Evolutionary conservation across 2,113 vertebrate species (phyloP).

Genomic region (Bagarius yarrelli): DNA sequence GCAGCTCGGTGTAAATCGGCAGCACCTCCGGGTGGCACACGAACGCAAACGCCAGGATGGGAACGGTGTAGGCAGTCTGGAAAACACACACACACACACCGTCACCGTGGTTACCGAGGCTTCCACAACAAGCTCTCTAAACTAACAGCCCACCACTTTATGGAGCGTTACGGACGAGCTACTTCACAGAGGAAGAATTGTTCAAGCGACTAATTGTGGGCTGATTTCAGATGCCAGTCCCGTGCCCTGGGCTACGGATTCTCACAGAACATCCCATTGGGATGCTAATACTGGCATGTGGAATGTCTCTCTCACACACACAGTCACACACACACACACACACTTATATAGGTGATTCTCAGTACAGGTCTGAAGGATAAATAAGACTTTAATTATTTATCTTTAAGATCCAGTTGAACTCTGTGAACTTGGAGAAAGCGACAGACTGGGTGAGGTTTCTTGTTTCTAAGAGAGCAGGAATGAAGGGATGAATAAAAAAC

Average conservation of each 20-base stretch:
- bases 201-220: conserved; percentile 65
- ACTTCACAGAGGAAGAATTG: conserved; percentile 68
- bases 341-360: background rate
- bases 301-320: conserved; percentile 2
- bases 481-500: background rate
- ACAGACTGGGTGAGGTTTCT: background rate
- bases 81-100: conserved; percentile 45
- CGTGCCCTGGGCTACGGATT: conserved; percentile 29
- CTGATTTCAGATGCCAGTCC: conserved; percentile 58
- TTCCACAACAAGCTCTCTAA: conserved; percentile 59
- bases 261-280: conserved; percentile 44
- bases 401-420: background rate
- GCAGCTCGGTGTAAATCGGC: conserved; percentile 97
- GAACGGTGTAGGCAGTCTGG: conserved; percentile 96
- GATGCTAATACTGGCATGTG: conserved; percentile 37
- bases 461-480: background rate
- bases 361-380: conserved; percentile 7
- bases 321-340: conserved; percentile 8
- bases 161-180: conserved; percentile 58
- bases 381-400: background rate
- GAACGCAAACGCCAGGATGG: conserved; percentile 98
- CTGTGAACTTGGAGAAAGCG: background rate
- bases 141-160: conserved; percentile 60
- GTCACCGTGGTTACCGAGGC: conserved; percentile 71
- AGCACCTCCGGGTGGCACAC: conserved; percentile 98